These are phyloP conservation scores for Glyphotaelius pellucidus DNA, from an alignment of 2,888 invertebrate species.

Conservation along the genomic window DNA sequence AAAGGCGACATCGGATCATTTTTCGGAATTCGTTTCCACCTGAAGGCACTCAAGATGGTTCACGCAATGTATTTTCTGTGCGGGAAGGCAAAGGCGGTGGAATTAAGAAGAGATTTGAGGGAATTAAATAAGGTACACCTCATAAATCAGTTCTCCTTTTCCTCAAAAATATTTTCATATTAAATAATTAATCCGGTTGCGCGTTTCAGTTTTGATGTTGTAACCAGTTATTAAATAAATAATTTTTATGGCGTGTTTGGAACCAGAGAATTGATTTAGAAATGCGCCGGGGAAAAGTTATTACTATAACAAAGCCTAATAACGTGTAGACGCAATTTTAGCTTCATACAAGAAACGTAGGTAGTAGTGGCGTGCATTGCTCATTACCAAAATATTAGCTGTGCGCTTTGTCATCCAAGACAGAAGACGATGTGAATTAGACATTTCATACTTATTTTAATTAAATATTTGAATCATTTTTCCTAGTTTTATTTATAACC, in stretches of 20 bases:
- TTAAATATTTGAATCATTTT: not conserved
- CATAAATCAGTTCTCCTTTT: not conserved
- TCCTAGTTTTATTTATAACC: not conserved
- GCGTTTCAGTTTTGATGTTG: not conserved
- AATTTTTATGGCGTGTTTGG: not conserved
- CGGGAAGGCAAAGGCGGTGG: slow-evolving; percentile 4
- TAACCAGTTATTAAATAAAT: not conserved
- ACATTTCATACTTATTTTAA: not conserved
- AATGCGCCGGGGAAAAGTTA: not conserved
- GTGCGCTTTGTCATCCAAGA: not conserved
- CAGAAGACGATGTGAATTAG: not conserved
- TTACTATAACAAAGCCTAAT: not conserved
- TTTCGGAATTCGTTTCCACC: slow-evolving; percentile 47
- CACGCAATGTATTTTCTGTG: slow-evolving; percentile 28
- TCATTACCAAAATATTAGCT: not conserved
- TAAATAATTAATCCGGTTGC: not conserved
- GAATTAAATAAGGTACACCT: not conserved
- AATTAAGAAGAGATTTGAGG: not conserved
- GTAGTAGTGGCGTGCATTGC: not conserved
- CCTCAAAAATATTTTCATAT: not conserved
- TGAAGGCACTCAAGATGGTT: slow-evolving; percentile 27
- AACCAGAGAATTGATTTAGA: not conserved
- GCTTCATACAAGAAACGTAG: not conserved
- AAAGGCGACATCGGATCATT: slow-evolving; percentile 46
- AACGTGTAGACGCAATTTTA: not conserved